Conservation (phyloP, 2,797 vertebrate species). For the Erethizon dorsatum region DNA sequence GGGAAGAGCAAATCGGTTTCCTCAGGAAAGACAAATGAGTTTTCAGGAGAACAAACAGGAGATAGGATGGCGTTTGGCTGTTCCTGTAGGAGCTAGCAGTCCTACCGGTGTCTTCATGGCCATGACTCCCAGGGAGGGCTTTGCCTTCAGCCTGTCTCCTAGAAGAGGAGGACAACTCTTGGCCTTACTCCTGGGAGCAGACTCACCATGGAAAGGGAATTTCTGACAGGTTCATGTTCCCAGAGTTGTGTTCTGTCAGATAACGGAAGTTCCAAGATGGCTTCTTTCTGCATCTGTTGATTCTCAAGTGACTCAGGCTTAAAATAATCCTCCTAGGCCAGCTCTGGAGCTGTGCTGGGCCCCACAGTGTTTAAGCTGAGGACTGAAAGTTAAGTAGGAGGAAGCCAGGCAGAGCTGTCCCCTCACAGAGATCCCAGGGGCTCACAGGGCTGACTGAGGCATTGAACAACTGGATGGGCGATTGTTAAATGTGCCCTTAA, state of each 20-base stretch:
- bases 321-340: neutral
- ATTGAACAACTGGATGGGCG: neutral
- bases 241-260: neutral
- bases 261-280: neutral
- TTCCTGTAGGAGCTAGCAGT: neutral
- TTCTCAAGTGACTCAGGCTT: neutral
- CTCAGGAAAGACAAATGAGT: neutral
- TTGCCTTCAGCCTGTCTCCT: neutral
- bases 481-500: neutral
- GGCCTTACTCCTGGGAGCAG: neutral
- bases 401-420: neutral
- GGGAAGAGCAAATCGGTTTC: neutral
- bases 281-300: neutral
- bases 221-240: neutral
- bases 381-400: neutral
- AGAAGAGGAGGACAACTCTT: neutral
- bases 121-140: neutral
- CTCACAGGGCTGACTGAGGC: neutral
- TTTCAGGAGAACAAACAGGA: neutral
- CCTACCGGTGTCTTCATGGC: neutral
- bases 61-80: no score
- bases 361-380: neutral
- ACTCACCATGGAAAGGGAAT: neutral
- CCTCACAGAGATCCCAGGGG: neutral
- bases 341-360: neutral